phyloP scores from a whole-genome alignment of 2,113 vertebrate species.

The Pachyramphus minor region DNA sequence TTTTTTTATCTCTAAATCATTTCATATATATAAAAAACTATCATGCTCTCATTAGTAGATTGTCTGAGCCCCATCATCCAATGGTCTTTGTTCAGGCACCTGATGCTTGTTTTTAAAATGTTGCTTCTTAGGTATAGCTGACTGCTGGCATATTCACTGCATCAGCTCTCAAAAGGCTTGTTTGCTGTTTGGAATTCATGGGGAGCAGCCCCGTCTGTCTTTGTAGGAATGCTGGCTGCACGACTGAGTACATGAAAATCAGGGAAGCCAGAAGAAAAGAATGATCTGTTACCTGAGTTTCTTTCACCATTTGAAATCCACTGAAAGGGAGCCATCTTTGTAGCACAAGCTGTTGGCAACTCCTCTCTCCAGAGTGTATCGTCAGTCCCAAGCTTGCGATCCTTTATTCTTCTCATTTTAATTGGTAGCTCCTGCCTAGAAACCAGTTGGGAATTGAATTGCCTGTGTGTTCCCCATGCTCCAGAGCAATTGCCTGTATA shows the following conservation, averaged over 20 bases:
- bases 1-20: neutral
- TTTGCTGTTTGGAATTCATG: constrained; percentile 22
- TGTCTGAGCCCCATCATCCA: neutral
- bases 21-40: neutral
- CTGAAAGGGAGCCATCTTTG: constrained; percentile 54
- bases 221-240: constrained; percentile 57
- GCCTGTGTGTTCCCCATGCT: constrained; percentile 8
- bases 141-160: constrained; percentile 35
- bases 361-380: constrained; percentile 48
- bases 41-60: neutral
- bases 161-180: constrained; percentile 23
- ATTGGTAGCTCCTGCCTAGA: constrained; percentile 66
- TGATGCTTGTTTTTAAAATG: constrained; percentile 1
- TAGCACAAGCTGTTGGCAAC: constrained; percentile 59
- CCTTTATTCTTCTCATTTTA: constrained; percentile 66
- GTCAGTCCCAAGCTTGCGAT: constrained; percentile 26
- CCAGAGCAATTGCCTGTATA: constrained; percentile 39
- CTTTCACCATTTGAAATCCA: constrained; percentile 57
- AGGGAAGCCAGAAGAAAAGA: constrained; percentile 59
- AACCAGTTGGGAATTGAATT: constrained; percentile 62
- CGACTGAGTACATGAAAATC: constrained; percentile 41
- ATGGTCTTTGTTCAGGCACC: neutral
- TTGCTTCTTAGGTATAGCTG: neutral
- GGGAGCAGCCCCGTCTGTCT: constrained; percentile 29
- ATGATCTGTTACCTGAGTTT: constrained; percentile 52